These are phyloP conservation scores for Listronotus oregonensis DNA, from an alignment of 1,140 invertebrate genomes.

Conservation along the genomic window DNA sequence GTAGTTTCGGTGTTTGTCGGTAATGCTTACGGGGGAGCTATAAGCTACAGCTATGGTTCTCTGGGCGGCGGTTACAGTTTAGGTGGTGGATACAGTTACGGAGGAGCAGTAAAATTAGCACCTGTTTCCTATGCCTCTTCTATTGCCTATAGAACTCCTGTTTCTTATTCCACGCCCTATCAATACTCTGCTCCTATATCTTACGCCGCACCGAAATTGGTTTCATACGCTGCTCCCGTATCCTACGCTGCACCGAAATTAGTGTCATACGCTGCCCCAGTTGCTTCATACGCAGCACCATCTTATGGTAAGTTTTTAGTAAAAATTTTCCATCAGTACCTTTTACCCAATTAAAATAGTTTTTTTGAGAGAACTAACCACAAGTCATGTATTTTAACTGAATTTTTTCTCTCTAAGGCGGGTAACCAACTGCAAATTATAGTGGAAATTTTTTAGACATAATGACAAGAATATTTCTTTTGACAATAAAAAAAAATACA, in stretches of 20 bases:
- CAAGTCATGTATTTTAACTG: too few species aligned
- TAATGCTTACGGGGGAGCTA: slow-evolving; percentile 3
- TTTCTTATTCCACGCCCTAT: background rate
- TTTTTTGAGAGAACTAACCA: too few species aligned
- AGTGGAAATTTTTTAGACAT: too few species aligned
- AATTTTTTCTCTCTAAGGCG: too few species aligned
- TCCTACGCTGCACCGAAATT: background rate
- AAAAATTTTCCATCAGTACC: too few species aligned
- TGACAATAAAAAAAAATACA: too few species aligned
- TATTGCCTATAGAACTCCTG: background rate
- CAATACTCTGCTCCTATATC: background rate
- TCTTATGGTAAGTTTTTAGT: slow-evolving; percentile 12
- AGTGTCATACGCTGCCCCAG: slow-evolving; percentile 2
- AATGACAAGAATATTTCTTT: too few species aligned
- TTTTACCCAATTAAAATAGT: too few species aligned
- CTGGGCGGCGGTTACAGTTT: background rate
- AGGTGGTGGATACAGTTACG: background rate
- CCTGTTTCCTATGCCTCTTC: background rate
- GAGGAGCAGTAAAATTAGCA: background rate
- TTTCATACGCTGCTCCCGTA: slow-evolving; percentile 4
- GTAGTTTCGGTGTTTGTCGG: background rate
- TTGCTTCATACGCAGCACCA: background rate
- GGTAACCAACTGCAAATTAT: too few species aligned
- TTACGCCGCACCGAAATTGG: background rate
- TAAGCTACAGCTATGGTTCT: slow-evolving; percentile 13